phyloP scores from a whole-genome alignment of 2,888 invertebrate species.

The Pollenia angustigena region DNA sequence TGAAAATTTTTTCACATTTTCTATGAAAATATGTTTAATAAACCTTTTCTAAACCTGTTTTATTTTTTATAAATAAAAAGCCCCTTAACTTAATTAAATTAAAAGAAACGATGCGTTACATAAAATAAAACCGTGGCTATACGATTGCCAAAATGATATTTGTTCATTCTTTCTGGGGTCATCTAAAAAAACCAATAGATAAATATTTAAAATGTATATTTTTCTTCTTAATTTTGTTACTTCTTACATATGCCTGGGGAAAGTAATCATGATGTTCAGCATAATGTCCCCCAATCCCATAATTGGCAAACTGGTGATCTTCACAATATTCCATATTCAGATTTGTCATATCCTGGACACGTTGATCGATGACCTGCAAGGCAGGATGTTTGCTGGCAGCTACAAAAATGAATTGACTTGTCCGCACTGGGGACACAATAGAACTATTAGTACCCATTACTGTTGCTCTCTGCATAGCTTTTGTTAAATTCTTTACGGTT shows the following conservation, averaged over 20 bases:
- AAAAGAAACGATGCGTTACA: conserved; percentile 76
- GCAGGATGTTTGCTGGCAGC: conserved; percentile 85
- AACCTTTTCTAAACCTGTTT: no score
- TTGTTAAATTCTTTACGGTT: conserved; percentile 85
- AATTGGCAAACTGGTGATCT: conserved; percentile 79
- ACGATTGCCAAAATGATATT: conserved; percentile 78
- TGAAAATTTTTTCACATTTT: no score
- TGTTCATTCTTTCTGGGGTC: conserved; percentile 13
- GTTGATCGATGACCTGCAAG: conserved; percentile 83
- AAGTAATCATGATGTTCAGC: conserved; percentile 84
- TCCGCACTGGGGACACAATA: conserved; percentile 75
- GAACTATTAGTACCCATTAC: conserved; percentile 87
- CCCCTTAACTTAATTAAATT: not conserved
- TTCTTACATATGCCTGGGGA: conserved; percentile 63
- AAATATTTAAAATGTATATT: not conserved
- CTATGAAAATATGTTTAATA: no score
- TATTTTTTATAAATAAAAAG: no score
- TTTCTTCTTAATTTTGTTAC: not conserved
- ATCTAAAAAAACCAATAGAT: conserved; percentile 46
- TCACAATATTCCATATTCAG: conserved; percentile 86
- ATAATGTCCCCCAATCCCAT: conserved; percentile 87
- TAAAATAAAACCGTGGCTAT: conserved; percentile 83
- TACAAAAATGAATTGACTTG: conserved; percentile 78
- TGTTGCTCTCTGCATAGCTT: conserved; percentile 84
- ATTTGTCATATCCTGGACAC: conserved; percentile 86